These are phyloP conservation scores for Amiota mariae DNA, from an alignment of 2,888 invertebrate species.

Conservation along the genomic window DNA sequence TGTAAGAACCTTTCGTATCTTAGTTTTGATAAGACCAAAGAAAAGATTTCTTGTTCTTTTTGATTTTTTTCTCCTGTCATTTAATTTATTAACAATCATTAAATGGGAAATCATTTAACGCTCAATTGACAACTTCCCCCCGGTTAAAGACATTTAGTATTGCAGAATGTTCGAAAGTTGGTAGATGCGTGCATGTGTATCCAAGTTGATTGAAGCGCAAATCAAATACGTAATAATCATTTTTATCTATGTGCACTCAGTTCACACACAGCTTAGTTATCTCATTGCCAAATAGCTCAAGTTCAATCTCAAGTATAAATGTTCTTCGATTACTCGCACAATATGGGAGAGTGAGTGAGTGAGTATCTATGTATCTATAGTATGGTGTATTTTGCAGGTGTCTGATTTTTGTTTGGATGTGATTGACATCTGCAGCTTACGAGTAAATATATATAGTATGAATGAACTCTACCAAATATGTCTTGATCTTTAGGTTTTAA, in stretches of 20 bases:
- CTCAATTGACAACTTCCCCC: background rate
- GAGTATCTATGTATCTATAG: too few relatives aligned
- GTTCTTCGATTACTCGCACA: too few relatives aligned
- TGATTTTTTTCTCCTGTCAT: too few relatives aligned
- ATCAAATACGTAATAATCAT: slow-evolving; percentile 29
- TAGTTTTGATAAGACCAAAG: too few relatives aligned
- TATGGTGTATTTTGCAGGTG: slow-evolving; percentile 6
- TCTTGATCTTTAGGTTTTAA: too few relatives aligned
- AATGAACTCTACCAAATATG: too few relatives aligned
- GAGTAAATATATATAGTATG: background rate
- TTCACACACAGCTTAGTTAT: background rate
- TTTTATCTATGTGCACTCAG: slow-evolving; percentile 7
- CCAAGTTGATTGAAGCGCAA: slow-evolving; percentile 54
- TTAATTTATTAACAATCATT: slow-evolving; percentile 5
- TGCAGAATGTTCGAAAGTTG: too few relatives aligned
- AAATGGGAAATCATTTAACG: background rate
- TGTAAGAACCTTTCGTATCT: too few relatives aligned
- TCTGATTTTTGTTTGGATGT: slow-evolving; percentile 5
- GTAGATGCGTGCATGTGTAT: too few relatives aligned
- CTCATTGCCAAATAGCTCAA: background rate
- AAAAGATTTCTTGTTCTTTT: too few relatives aligned
- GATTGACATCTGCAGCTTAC: slow-evolving; percentile 13
- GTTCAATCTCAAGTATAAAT: too few relatives aligned
- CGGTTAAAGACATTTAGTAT: background rate
- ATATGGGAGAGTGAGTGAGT: too few relatives aligned